Base-by-base conservation (phyloP, 2,113 vertebrate species). In the Indicator maculatus region DNA sequence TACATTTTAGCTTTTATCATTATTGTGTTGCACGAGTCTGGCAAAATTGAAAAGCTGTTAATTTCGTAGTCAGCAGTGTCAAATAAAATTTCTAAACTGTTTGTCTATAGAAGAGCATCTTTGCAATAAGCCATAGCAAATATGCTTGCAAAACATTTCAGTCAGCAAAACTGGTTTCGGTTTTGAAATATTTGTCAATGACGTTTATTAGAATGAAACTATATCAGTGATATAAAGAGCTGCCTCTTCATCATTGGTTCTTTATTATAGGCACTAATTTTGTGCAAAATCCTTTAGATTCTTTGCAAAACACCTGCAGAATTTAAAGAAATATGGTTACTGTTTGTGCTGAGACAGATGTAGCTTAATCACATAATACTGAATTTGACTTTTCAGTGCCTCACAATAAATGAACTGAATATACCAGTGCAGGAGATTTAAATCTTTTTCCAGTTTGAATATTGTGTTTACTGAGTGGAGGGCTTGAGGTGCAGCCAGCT, bases 71-170 rank as follows among this genome's bases (percentile, higher is more conserved):
- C 96, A 97, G 96, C 89, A 90, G 91, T 97, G 96, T 97, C 97
- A 98, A 98, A 98, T 98, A 98, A 98, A 97, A 98, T 97, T 96
- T 98, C 96, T 97, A 97, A 97, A 98, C 97, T 97, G 96, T 97
- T 95, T 94, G 95, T 97, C 96, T 97, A 97, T 98, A 98, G 98
- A 98, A 97, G 96, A 98, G 96, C 95, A 97, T 98, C 96, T 97
- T 97, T 97, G 96, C 96, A 97, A 96, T 96, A 97, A 98, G 97
- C 96, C 94, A 96, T 77, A 96, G 95, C 96, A 97, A 98, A 98
- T 97, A 98, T 96, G 96, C 96, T 98, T 97, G 96, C 95, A 96
- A 98, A 98, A 97, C 90, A 97, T 95, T 97, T 92, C 95, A 97
- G 97, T 98, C 98, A 98, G 98, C 97, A 98, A 97, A 97, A 97